Evolutionary conservation across 2,888 invertebrate species (phyloP), one percentile per base, ranked within the genome.

Genomic region (Aporophyla lueneburgensis): DNA sequence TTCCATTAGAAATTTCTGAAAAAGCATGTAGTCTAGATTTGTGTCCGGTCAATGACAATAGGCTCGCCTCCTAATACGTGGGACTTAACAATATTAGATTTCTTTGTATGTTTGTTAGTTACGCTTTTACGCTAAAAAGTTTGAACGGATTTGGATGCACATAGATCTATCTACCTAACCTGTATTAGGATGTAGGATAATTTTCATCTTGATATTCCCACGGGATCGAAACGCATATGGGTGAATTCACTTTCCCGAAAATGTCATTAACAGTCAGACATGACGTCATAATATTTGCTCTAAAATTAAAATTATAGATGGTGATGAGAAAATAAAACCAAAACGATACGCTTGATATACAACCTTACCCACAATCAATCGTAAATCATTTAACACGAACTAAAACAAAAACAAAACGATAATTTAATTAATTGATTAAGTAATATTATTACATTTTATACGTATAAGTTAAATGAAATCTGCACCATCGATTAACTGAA

Each of bases 361-460:
- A 24, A 56, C 24, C 56, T 27, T 40, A 53, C 21, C 56, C 53
- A 7, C 5, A 6, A 65, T 19, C 74, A 68, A 27, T 68, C n/a
- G 46, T 69, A 49, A 68, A 63, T 78, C 3, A 65, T 54, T 59
- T 40, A 3, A 59, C 65, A 66, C 0, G 24, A 70, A 43, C 19
- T 1, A 21, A 16, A 14, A 4, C 10, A 16, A 53, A 24, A 74
- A 67, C n/a, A 68, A 65, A 69, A 54, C n/a, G 27, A 80, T 33
- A 70, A 46, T 81, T 21, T 54, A 59, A 81, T 81, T 70, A 70
- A 80, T 81, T 65, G 46, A 69, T 75, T 81, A 53, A 21, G 51
- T 61, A 81, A 80, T 81, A 81, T 70, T 70, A 79, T 81, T 81
- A 81, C 24, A 56, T 56, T 59, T 76, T 0, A 21, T 54, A 76